Base-by-base conservation (phyloP, 2,888 invertebrate genomes). In the Sarcophaga subvicina region DNA sequence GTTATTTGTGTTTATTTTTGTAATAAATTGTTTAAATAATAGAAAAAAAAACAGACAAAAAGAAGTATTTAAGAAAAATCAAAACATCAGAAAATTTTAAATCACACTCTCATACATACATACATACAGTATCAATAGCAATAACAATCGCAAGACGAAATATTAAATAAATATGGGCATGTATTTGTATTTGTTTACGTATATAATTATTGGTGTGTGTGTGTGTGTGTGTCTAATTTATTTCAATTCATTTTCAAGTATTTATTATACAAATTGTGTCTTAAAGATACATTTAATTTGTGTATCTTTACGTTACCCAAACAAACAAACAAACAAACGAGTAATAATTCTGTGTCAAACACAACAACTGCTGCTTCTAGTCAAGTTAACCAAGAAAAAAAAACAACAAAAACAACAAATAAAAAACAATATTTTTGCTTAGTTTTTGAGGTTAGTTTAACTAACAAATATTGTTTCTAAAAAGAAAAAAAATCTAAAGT, bases 261-360 rank as follows among this genome's bases (percentile, higher is more conserved):
- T 54, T 54, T 54, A 17, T 17, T 54, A 17, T 54, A 54, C 17
- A 17, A 54, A 54, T 54, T 54, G 54, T 54, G 17, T 54, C 17
- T 54, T 54, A 54, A 54, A 54, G 54, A 54, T 54, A 54, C 54
- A 54, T 73, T 73, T 73, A 59, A 54, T 66, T 67, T 67, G 45
- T 45, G 25, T 76, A 71, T 66, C 45, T 82, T 76, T 63, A 67
- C 63, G 64, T 70, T 76, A 64, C 25, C 70, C 76, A 70, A 73
- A 67, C 47, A 73, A 62, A 37, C 37, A 37, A 27, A 27, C 27
- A 4, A 27, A 8, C 37, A 37, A 6, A 37, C 27, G 8, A 37
- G 8, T 10, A 37, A 62, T 54, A 62, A 66, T 63, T 70, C 69
- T 63, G 37, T 73, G 67, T 62, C 25, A 73, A 79, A 75, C 59